Percentiles rank a stretch among this genome's conserved stretches.
phyloP scores from a whole-genome alignment of 2,797 vertebrate genomes.

The Acomys russatus region DNA sequence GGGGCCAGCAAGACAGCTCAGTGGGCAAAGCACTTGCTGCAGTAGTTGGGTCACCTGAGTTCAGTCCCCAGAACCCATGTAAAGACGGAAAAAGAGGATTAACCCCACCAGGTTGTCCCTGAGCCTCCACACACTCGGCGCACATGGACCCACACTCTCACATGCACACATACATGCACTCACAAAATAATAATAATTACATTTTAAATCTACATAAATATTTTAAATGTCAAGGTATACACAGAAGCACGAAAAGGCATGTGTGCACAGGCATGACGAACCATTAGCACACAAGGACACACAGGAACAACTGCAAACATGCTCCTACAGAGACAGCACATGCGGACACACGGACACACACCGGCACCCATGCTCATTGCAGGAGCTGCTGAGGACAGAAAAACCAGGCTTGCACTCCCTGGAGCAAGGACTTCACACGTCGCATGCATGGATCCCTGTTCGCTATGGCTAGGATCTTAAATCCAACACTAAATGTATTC shows the following conservation, averaged over 20 bases:
- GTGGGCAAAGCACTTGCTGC: neutral
- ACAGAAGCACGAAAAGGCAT: neutral
- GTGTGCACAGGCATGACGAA: neutral
- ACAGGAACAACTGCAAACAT: neutral
- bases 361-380: neutral
- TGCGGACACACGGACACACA: neutral
- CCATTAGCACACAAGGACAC: neutral
- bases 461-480: neutral
- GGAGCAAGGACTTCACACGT: neutral
- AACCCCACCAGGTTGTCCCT: neutral
- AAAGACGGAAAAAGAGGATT: neutral
- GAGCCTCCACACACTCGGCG: neutral
- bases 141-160: neutral
- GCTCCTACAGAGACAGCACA: neutral
- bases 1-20: neutral
- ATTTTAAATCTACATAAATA: neutral
- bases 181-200: neutral
- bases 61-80: neutral
- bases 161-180: neutral
- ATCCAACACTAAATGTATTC: neutral
- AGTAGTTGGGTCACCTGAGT: neutral
- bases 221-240: neutral
- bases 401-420: neutral
- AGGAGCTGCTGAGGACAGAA: neutral
- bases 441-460: neutral